A percentile compares a stretch with the other conserved stretches of the same genome.
Conservation (phyloP, 2,888 invertebrate genomes). For the Lasioglossum vierecki region DNA sequence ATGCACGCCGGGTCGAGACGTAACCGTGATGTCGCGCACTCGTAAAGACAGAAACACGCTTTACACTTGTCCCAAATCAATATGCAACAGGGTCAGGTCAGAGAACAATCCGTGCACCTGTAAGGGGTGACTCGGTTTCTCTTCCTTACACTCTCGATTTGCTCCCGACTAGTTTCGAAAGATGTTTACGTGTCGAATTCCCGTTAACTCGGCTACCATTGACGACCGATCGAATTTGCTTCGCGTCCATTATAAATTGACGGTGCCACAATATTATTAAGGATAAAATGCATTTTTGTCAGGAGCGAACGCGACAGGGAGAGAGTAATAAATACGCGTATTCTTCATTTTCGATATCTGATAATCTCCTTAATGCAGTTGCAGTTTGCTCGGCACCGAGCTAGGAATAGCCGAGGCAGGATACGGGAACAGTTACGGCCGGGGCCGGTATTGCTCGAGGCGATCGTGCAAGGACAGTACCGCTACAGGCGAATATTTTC, state of each 20-base stretch:
- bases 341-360: constrained; percentile 45
- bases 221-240: neutral
- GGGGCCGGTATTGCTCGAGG: constrained; percentile 73
- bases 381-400: constrained; percentile 51
- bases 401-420: constrained; percentile 75
- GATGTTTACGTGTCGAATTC: neutral
- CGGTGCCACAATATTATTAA: neutral
- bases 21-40: constrained; percentile 4
- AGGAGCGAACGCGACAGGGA: neutral
- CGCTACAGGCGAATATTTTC: constrained; percentile 74
- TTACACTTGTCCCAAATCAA: constrained; percentile 47
- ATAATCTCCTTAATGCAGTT: constrained; percentile 53
- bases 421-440: constrained; percentile 75
- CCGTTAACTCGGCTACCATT: neutral
- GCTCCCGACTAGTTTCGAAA: neutral
- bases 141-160: constrained; percentile 8
- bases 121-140: constrained; percentile 28
- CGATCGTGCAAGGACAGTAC: constrained; percentile 79
- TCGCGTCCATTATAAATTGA: neutral
- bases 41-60: constrained; percentile 36
- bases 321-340: constrained; percentile 6
- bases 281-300: neutral
- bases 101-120: constrained; percentile 25
- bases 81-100: constrained; percentile 35
- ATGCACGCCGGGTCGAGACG: constrained; percentile 4